Conservation (phyloP, 1,140 invertebrate species). For the Mya arenaria region DNA sequence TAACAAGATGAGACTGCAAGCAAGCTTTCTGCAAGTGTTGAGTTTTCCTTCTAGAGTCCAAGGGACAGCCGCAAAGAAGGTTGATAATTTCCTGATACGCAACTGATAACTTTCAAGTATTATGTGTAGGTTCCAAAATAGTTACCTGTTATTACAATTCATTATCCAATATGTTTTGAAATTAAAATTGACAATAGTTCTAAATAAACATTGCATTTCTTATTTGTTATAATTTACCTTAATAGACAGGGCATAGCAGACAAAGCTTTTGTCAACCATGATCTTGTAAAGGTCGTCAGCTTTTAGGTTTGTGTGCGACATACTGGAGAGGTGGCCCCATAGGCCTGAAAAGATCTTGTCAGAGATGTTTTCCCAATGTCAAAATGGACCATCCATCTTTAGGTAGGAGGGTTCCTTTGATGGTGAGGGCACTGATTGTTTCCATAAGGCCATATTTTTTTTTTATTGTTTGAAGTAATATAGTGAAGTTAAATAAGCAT, state of each 20-base stretch:
- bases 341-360: not conserved
- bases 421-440: not conserved
- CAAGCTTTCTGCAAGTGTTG: not conserved
- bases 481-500: conserved; percentile 56
- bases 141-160: too few species aligned
- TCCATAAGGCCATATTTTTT: conserved; percentile 33
- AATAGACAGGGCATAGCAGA: too few species aligned
- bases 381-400: conserved; percentile 36
- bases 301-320: conserved; percentile 13
- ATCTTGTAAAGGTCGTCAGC: conserved; percentile 25
- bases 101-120: too few species aligned
- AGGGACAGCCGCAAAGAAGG: not conserved
- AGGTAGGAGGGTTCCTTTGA: conserved; percentile 5
- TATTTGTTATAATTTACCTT: too few species aligned
- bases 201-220: too few species aligned
- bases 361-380: conserved; percentile 1
- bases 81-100: too few species aligned
- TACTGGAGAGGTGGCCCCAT: conserved; percentile 40
- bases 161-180: too few species aligned
- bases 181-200: too few species aligned
- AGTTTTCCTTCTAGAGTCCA: not conserved
- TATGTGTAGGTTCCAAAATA: too few species aligned
- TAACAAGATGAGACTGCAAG: not conserved
- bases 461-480: conserved; percentile 52
- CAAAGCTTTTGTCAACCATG: conserved; percentile 21